Conservation (phyloP, 2,113 vertebrate species). For the Paraplagusia blochii region DNA sequence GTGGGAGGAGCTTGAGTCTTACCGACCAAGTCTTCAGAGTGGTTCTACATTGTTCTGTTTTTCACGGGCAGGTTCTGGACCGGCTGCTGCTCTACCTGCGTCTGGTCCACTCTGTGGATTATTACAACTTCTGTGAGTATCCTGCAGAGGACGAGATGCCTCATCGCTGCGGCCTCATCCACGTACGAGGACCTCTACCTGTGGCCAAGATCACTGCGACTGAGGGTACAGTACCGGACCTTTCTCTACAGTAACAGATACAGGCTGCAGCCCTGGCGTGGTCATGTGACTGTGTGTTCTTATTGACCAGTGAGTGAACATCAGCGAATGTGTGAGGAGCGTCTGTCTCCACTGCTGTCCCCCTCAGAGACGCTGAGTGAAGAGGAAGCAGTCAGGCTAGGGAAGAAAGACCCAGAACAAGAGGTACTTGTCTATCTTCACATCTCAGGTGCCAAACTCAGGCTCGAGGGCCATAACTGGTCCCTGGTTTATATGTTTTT, state of each 20-base stretch:
- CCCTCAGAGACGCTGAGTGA: conserved; percentile 81
- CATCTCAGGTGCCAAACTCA: too few relatives aligned
- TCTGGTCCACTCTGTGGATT: conserved; percentile 89
- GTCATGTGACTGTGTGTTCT: background rate
- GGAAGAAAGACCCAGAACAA: conserved; percentile 85
- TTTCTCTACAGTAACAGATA: background rate
- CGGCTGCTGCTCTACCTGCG: conserved; percentile 87
- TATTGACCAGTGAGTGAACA: conserved; percentile 81
- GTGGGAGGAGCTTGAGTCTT: conserved; percentile 50
- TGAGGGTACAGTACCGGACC: conserved; percentile 72
- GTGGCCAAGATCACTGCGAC: conserved; percentile 82
- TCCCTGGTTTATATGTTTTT: too few relatives aligned
- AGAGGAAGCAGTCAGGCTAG: conserved; percentile 84
- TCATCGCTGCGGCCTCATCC: conserved; percentile 89
- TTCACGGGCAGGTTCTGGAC: conserved; percentile 84
- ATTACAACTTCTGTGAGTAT: conserved; percentile 90
- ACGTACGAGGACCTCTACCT: conserved; percentile 85
- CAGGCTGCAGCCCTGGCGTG: background rate
- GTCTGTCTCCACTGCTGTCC: conserved; percentile 79
- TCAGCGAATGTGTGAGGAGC: conserved; percentile 87
- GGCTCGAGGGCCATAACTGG: too few relatives aligned
- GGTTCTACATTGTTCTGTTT: too few relatives aligned
- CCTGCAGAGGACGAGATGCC: conserved; percentile 92
- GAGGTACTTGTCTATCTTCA: conserved; percentile 63
- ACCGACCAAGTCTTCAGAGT: too few relatives aligned